Base-by-base conservation (phyloP, 2,888 invertebrate species). In the Hyposoter dolosus region DNA sequence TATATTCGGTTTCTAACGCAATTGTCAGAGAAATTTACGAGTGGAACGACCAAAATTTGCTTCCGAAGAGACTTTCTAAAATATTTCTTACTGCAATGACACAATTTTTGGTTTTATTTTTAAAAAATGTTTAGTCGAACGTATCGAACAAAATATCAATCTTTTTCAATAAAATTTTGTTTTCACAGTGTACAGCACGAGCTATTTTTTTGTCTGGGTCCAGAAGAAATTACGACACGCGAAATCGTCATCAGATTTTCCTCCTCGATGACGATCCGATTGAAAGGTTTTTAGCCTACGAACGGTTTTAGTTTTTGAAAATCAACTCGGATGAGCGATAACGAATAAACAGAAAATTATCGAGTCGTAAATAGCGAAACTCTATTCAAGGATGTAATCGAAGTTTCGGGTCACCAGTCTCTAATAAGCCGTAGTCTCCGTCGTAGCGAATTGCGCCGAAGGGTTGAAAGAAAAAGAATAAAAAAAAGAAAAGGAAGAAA, bases 401-500 rank as follows among this genome's bases (percentile, higher is more conserved):
- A 65, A 81, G 74, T 81, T 81, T 81, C 74, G 74, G 74, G 81
- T 80, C 80, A 72, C 28, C 63, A 63, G 72, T 35, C 50, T 19
- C 23, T 71, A 72, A 80, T 80, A 72, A 80, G n/a, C 63, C 80
- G 47, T 40, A n/a, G 63, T 72, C 28, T 19, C 32, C 32, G 65
- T 65, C 56, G 53, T 40, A 53, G 40, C 28, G 50, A 19, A 45
- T 79, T 28, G 32, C 43, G 53, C 43, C 35, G 12, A 43, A 66
- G 81, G 81, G 81, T 66, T 43, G 74, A 65, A 72, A n/a, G n/a
- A n/a, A n/a, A n/a, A n/a, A n/a, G n/a, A n/a, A n/a, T n/a, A n/a
- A n/a, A n/a, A n/a, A n/a, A 15, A 63, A 71, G 10, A 63, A 63
- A 47, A 71, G 28, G 32, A 45, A 53, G 43, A 60, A 63, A 50